Evolutionary conservation across 2,113 vertebrate species (phyloP), one percentile per base, ranked within the genome.

Genomic region (Gymnocephalus cernua): DNA sequence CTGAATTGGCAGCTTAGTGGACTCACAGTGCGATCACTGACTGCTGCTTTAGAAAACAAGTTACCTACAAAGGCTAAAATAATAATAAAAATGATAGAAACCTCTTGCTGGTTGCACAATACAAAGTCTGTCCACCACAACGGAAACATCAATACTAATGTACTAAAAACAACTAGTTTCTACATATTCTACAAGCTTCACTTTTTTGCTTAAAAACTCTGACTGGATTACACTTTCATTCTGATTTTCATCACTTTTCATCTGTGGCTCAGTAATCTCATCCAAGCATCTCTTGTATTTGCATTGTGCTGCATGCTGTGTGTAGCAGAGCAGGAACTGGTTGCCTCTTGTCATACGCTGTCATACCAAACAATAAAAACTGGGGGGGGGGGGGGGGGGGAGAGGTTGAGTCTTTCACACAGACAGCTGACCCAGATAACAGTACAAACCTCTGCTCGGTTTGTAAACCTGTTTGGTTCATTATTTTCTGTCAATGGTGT

Each of bases 191-290:
- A 51, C 4, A 14, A 50, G 19, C 27, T 13, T 48, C 6, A 27
- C 1, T 23, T 32, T 51, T 57, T 10, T 45, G 32, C 15, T 63
- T 38, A 4, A 58, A 18, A 32, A 3, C 57, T 59, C 53, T 13
- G 62, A 76, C 25, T 47, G 38, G 51, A 48, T 77, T 56, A 29
- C 48, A 41, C 45, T 61, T 62, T 54, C 47, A 21, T 32, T 80
- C 51, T 2, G n/a, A 32, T 29, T 54, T 54, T 47, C 59, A 48
- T 58, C 74, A 48, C n/a, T 54, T 71, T 62, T 54, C 9, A 63
- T 53, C n/a, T 41, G n/a, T 9, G 48, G n/a, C 79, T 11, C 50
- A 11, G 21, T 72, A 56, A 83, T 73, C 61, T 77, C 61, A 59
- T 7, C 54, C 16, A 1, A 38, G 27, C 53, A 29, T 32, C 41